Evolutionary conservation across 2,797 vertebrate species (phyloP).

Genomic region (Labroides dimidiatus): DNA sequence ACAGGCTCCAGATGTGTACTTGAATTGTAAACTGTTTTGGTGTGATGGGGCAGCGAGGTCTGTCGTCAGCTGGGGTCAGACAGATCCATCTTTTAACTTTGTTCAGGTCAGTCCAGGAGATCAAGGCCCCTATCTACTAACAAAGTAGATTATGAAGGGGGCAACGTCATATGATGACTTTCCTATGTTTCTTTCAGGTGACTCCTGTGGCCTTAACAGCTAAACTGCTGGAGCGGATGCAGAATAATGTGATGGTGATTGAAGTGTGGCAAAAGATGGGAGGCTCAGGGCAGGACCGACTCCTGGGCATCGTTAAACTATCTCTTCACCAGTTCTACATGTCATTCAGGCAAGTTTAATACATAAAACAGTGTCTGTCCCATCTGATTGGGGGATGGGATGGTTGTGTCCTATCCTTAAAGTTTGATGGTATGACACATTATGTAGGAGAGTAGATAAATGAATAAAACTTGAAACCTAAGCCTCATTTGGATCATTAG

Average conservation of each 20-base stretch:
- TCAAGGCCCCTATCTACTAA: neutral
- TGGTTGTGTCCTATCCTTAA: too few relatives aligned
- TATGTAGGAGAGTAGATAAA: too few relatives aligned
- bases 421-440: too few relatives aligned
- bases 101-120: constrained; percentile 86
- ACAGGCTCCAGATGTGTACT: constrained; percentile 87
- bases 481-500: too few relatives aligned
- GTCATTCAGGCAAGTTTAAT: constrained; percentile 89
- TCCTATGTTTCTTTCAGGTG: constrained; percentile 80
- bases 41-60: constrained; percentile 88
- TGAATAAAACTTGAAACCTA: too few relatives aligned
- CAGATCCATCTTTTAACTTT: constrained; percentile 89
- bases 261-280: constrained; percentile 93
- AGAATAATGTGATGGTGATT: constrained; percentile 95
- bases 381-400: too few relatives aligned
- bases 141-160: neutral
- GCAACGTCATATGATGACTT: neutral
- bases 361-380: too few relatives aligned
- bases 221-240: constrained; percentile 90
- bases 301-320: constrained; percentile 93
- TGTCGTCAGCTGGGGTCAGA: constrained; percentile 87
- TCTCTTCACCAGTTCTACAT: constrained; percentile 97
- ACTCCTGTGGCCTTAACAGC: constrained; percentile 89
- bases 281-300: constrained; percentile 83
- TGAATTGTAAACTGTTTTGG: constrained; percentile 94